Base-by-base conservation (phyloP, 2,797 vertebrate genomes). In the Poecile montanus region DNA sequence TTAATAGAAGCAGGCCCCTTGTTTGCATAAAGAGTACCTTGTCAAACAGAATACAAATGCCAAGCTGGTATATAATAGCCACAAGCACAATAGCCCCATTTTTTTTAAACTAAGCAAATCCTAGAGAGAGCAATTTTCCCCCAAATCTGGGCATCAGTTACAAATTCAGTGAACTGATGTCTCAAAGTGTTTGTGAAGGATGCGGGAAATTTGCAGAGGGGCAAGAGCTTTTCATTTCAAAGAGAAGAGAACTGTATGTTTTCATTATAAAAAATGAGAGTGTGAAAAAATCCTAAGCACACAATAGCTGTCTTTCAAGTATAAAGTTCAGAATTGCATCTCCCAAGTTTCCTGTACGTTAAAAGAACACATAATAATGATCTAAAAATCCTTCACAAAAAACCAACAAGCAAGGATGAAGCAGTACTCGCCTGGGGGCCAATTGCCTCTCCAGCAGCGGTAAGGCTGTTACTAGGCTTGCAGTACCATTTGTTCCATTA, bases 401-500 rank as follows among this genome's bases (percentile, higher is more conserved):
- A 96, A 86, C 76, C 95, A 96, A 95, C 94, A 95, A 94, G 94
- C 92, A 96, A 96, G 98, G 98, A 98, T 98, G 98, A 98, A 98
- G 98, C 98, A 98, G 98, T 97, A 98, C 98, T 98, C 97, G 98
- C 99, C 99, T 96, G 95, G 97, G 98, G 98, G 98, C 98, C 98
- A 97, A 97, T 97, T 98, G 98, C 97, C 98, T 99, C 98, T 97
- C 98, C 98, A 98, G 99, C 99, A 99, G 98, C 97, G 98, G 98
- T 98, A 98, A 99, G 99, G 98, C 99, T 99, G 99, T 99, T 99
- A 98, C 98, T 97, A 98, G 98, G 98, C 98, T 98, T 98, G 92
- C 98, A 98, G 98, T 98, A 98, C 98, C 99, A 99, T 99, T 99
- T 99, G 99, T 99, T 99, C 98, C 98, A 98, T 99, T 98, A 99